Percentiles rank a stretch among this genome's conserved stretches.
These are phyloP conservation scores for Germaria angustata DNA, from an alignment of 2,888 invertebrate species.

Conservation along the genomic window DNA sequence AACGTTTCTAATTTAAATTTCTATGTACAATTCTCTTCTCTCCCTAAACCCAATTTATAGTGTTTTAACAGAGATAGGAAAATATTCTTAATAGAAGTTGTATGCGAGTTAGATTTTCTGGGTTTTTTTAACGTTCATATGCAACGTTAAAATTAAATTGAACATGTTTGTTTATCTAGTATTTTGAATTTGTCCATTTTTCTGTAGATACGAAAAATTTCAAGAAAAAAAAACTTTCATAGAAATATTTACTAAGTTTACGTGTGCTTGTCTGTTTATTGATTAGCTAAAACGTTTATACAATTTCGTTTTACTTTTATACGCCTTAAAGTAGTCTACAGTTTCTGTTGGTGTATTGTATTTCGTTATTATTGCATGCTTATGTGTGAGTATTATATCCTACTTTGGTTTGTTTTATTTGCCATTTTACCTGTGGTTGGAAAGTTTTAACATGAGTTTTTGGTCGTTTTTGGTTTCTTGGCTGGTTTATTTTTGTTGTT, in stretches of 20 bases:
- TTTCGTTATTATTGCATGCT: background rate
- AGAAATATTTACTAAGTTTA: background rate
- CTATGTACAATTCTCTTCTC: no score
- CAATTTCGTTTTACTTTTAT: constrained; percentile 11
- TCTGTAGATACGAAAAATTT: no score
- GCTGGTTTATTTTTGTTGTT: background rate
- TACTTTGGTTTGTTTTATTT: constrained; percentile 27
- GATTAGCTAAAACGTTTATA: constrained; percentile 49
- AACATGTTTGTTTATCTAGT: constrained; percentile 8
- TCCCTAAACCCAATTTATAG: no score
- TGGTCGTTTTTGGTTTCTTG: background rate
- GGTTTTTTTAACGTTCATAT: no score
- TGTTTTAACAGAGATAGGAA: no score
- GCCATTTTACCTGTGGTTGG: constrained; percentile 41
- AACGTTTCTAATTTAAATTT: no score
- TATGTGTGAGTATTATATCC: background rate
- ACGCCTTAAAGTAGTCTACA: background rate
- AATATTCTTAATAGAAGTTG: no score
- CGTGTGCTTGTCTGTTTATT: constrained; percentile 35
- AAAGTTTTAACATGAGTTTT: constrained; percentile 30
- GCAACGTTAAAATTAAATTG: no score
- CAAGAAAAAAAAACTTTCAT: background rate
- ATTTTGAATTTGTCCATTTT: background rate
- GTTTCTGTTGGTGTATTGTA: background rate
- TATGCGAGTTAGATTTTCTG: no score